A percentile compares a stretch with the other conserved stretches of the same genome.
Evolutionary conservation across 2,113 vertebrate species (phyloP).

Genomic region (Corythoichthys haematopterus): DNA sequence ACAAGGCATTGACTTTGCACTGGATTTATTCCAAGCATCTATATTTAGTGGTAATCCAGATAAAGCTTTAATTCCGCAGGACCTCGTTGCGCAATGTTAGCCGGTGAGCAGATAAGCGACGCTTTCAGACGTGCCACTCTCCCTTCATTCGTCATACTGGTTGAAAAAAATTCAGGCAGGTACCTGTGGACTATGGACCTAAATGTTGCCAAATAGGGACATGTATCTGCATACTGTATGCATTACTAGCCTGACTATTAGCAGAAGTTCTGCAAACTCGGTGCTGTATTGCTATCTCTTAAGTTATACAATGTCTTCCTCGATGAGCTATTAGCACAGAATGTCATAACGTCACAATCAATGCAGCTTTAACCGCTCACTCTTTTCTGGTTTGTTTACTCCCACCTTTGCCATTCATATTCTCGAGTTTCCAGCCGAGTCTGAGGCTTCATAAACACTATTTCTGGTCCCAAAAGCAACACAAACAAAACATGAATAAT

Average conservation of each 20-base stretch:
- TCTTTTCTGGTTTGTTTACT: no score
- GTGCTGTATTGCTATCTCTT: not conserved
- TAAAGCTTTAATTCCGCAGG: slow-evolving; percentile 66
- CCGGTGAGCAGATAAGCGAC: slow-evolving; percentile 35
- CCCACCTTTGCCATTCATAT: no score
- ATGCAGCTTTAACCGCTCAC: no score
- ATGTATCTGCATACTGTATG: not conserved
- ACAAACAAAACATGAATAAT: no score
- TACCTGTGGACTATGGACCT: slow-evolving; percentile 4
- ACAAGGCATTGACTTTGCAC: slow-evolving; percentile 59
- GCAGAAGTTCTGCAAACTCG: not conserved
- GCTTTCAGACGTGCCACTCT: slow-evolving; percentile 18
- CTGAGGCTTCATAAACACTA: no score
- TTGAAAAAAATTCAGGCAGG: not conserved
- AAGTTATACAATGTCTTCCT: no score
- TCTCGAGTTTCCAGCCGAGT: no score
- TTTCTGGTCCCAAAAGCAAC: no score
- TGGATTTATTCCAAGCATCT: slow-evolving; percentile 68
- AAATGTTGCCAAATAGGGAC: not conserved
- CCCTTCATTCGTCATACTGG: slow-evolving; percentile 3
- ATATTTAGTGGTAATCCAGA: slow-evolving; percentile 77
- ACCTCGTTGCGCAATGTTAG: slow-evolving; percentile 52
- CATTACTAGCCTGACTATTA: not conserved
- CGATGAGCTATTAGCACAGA: no score
- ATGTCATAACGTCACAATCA: no score